These are phyloP conservation scores for Miltochrista miniata DNA, from an alignment of 2,888 invertebrate species.

Conservation along the genomic window DNA sequence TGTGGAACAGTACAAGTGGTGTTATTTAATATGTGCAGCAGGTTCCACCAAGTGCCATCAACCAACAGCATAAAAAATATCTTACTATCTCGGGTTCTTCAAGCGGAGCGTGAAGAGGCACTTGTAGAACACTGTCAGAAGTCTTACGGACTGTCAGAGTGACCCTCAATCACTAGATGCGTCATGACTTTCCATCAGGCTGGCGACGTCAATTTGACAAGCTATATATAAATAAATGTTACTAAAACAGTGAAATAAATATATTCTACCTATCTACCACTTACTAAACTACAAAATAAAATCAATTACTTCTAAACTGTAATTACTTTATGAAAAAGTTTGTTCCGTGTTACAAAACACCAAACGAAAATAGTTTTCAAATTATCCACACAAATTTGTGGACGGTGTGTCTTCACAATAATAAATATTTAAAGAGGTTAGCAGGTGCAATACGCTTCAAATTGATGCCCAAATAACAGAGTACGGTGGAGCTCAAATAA, in stretches of 20 bases:
- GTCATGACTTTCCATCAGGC: too few relatives aligned
- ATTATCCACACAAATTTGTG: constrained; percentile 51
- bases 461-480: constrained; percentile 74
- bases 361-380: constrained; percentile 51
- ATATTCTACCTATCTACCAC: not conserved
- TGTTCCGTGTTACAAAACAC: constrained; percentile 38
- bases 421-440: constrained; percentile 77
- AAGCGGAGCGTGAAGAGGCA: too few relatives aligned
- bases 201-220: too few relatives aligned
- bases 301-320: constrained; percentile 16
- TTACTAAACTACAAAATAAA: constrained; percentile 5
- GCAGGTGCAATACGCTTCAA: constrained; percentile 74
- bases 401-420: constrained; percentile 56
- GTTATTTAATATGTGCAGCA: too few relatives aligned
- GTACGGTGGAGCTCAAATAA: constrained; percentile 59
- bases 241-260: not conserved
- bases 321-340: constrained; percentile 34
- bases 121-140: too few relatives aligned
- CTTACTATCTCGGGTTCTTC: too few relatives aligned
- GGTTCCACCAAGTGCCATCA: too few relatives aligned
- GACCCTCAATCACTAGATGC: too few relatives aligned
- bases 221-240: too few relatives aligned
- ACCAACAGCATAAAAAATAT: too few relatives aligned
- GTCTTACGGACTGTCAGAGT: too few relatives aligned
- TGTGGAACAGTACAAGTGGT: too few relatives aligned